Base-by-base conservation (phyloP, 2,113 vertebrate species). In the Nycticorax nycticorax region DNA sequence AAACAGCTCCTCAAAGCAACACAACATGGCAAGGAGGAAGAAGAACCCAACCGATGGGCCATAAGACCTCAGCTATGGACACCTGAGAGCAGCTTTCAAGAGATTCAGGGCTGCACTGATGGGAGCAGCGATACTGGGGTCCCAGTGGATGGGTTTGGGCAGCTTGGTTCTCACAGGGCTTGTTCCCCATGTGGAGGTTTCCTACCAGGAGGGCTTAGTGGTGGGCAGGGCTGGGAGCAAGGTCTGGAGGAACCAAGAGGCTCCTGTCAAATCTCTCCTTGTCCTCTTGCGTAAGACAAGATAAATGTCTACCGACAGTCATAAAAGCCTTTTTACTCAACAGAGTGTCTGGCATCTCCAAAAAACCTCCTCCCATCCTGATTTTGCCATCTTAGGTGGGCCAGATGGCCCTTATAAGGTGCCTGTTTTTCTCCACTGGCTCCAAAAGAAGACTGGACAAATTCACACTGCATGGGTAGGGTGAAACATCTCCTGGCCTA, bases 381-480 rank as follows among this genome's bases (percentile, higher is more conserved):
- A 45, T 71, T 71, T 71, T 27, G 8, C 30, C 10, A 12, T 14
- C 53, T 41, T 14, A 63, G 66, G 2, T 18, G 45, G 23, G 11
- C 41, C 45, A 67, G 20, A 19, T 27, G 68, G 28, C 12, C 68
- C 16, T 59, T 35, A 23, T 19, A 12, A 78, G 48, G 37, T 41
- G 22, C 26, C 32, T 9, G 7, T 50, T 81, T 71, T 20, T 66
- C 69, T 72, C 43, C 73, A 37, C 9, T 12, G 33, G 3, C 53
- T 81, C 71, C 71, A 19, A n/a, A 26, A 67, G 74, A 22, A 60
- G 48, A 35, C 8, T 8, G 26, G 59, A 24, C 26, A 37, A 30
- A 22, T 23, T 35, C 39, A 60, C 1, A 0, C 9, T 1, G 2
- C 13, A 3, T 8, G 8, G 23, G 37, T 14, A 3, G 4, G 18